These are phyloP conservation scores for Nomada hirtipes DNA, from an alignment of 2,888 invertebrate genomes.

Conservation along the genomic window DNA sequence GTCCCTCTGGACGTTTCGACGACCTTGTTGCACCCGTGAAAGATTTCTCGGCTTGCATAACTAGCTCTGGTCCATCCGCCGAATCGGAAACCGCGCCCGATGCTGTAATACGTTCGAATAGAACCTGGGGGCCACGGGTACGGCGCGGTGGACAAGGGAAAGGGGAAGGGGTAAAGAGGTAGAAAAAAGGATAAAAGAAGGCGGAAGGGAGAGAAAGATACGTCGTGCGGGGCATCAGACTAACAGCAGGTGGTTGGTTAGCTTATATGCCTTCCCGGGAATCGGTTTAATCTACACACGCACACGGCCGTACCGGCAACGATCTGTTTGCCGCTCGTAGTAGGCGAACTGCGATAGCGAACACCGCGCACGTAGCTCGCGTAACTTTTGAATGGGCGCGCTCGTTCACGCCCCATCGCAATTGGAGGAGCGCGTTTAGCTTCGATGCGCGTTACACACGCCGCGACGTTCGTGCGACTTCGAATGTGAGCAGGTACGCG, in stretches of 20 bases:
- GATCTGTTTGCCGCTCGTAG: slow-evolving; percentile 30
- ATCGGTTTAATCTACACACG: slow-evolving; percentile 78
- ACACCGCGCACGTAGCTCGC: slow-evolving; percentile 10
- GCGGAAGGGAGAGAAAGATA: slow-evolving; percentile 68
- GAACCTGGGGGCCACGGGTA: slow-evolving; percentile 57
- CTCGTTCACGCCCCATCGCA: slow-evolving; percentile 15
- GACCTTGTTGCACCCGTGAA: slow-evolving; percentile 61
- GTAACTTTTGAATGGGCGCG: background rate
- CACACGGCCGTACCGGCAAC: slow-evolving; percentile 29
- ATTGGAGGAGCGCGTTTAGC: slow-evolving; percentile 18
- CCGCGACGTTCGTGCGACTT: slow-evolving; percentile 39
- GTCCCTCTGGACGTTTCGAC: slow-evolving; percentile 2
- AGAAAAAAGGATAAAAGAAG: slow-evolving; percentile 63
- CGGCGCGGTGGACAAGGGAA: slow-evolving; percentile 63
- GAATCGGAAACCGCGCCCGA: slow-evolving; percentile 73
- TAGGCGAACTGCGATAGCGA: slow-evolving; percentile 49
- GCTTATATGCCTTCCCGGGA: slow-evolving; percentile 82
- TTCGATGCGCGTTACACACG: slow-evolving; percentile 29
- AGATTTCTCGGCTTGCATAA: slow-evolving; percentile 72
- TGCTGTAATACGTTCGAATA: slow-evolving; percentile 76
- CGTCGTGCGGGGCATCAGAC: slow-evolving; percentile 75
- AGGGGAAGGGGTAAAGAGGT: slow-evolving; percentile 52
- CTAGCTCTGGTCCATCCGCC: slow-evolving; percentile 68
- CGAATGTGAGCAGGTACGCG: slow-evolving; percentile 15
- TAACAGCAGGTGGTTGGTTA: slow-evolving; percentile 82